Conservation (phyloP, 2,797 vertebrate species). For the Sorex maritimensis region DNA sequence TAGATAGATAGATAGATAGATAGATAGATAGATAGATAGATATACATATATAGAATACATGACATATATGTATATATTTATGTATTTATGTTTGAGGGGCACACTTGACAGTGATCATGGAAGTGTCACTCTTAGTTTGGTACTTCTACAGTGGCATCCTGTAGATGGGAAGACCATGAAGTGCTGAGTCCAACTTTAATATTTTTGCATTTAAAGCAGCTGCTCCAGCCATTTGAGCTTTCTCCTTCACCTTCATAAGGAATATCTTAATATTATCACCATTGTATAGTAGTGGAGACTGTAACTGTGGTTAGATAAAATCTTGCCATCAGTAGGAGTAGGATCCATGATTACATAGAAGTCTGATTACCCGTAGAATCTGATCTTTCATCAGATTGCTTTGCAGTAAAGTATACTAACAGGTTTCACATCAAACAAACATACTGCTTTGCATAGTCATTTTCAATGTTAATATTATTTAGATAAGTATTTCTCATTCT, state of each 20-base stretch:
- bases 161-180: too few species aligned
- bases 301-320: background rate
- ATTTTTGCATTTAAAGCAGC: too few species aligned
- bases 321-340: background rate
- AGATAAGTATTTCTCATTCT: background rate
- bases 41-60: too few species aligned
- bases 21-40: too few species aligned
- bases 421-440: background rate
- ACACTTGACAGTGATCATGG: too few species aligned
- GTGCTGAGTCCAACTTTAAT: too few species aligned
- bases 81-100: too few species aligned
- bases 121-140: too few species aligned
- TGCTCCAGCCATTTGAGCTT: too few species aligned
- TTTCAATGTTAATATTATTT: conserved; percentile 32
- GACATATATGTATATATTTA: too few species aligned
- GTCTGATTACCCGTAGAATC: background rate
- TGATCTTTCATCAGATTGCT: background rate
- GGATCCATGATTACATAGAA: background rate
- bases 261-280: background rate
- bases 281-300: background rate
- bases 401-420: background rate
- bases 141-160: too few species aligned
- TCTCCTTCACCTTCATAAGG: background rate
- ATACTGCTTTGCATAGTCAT: background rate
- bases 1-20: too few species aligned